These are phyloP conservation scores for Lepidurus apus DNA, from an alignment of 1,140 invertebrate species.

Conservation along the genomic window DNA sequence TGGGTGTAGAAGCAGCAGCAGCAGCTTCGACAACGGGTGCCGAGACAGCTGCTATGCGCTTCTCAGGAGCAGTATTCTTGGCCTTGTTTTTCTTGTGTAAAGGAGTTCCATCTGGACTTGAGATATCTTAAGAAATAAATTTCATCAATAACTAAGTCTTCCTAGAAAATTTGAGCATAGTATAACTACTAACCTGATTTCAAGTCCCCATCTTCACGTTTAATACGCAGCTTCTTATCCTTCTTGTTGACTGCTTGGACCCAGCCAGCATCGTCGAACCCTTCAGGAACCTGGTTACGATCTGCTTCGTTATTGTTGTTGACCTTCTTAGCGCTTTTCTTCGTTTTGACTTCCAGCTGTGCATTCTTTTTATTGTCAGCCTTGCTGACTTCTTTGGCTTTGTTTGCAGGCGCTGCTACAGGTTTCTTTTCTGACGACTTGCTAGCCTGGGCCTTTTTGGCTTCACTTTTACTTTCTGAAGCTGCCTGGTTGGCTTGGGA, in stretches of 20 bases:
- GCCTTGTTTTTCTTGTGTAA: not conserved
- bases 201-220: not conserved
- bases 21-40: not conserved
- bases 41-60: not conserved
- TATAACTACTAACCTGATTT: not conserved
- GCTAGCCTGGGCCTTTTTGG: not conserved
- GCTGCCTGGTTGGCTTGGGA: not conserved
- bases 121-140: not conserved
- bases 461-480: not conserved
- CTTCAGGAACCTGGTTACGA: not conserved
- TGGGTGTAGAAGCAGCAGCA: not conserved
- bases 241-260: conserved; percentile 30
- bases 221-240: conserved; percentile 26
- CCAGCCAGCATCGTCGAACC: conserved; percentile 21
- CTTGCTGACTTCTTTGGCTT: not conserved
- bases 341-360: not conserved
- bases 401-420: not conserved
- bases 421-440: not conserved
- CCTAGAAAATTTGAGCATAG: no score
- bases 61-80: not conserved
- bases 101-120: not conserved
- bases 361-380: not conserved
- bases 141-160: no score
- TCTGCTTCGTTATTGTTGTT: not conserved
- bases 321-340: not conserved